Percentiles rank a stretch among this genome's conserved stretches.
Evolutionary conservation across 2,888 invertebrate species (phyloP).

Genomic region (Sepioteuthis lessoniana): DNA sequence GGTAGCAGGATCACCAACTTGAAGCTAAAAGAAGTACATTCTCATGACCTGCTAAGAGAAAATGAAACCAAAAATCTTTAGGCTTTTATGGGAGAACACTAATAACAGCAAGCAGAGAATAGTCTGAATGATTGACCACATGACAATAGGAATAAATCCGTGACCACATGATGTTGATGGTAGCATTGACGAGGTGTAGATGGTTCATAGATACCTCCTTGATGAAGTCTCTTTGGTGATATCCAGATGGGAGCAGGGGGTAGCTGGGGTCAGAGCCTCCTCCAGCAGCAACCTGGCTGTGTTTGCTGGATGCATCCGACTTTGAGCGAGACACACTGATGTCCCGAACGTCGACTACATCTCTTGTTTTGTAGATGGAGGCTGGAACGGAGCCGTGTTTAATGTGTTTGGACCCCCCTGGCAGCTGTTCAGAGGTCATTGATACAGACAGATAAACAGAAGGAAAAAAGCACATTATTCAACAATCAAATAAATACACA

Average conservation of each 20-base stretch:
- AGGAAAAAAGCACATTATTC: conserved; percentile 39
- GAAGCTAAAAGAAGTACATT: not conserved
- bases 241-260: conserved; percentile 43
- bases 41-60: not conserved
- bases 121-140: conserved; percentile 34
- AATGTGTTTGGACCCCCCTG: conserved; percentile 60
- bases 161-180: conserved; percentile 40
- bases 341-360: conserved; percentile 52
- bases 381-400: conserved; percentile 70
- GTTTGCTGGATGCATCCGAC: conserved; percentile 60
- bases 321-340: conserved; percentile 62
- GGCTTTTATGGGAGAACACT: conserved; percentile 37
- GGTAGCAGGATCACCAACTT: not conserved
- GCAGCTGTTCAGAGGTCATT: conserved; percentile 54
- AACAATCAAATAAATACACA: conserved; percentile 44
- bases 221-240: conserved; percentile 45
- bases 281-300: conserved; percentile 39
- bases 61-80: not conserved
- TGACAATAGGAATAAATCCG: conserved; percentile 43
- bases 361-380: conserved; percentile 58
- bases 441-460: conserved; percentile 26
- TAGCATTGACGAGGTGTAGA: conserved; percentile 44
- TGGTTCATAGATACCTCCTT: conserved; percentile 49
- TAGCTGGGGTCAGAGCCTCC: not conserved
- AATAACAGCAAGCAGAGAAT: conserved; percentile 42